phyloP scores from a whole-genome alignment of 1,140 invertebrate genomes.

The Drosophila lacteicornis region DNA sequence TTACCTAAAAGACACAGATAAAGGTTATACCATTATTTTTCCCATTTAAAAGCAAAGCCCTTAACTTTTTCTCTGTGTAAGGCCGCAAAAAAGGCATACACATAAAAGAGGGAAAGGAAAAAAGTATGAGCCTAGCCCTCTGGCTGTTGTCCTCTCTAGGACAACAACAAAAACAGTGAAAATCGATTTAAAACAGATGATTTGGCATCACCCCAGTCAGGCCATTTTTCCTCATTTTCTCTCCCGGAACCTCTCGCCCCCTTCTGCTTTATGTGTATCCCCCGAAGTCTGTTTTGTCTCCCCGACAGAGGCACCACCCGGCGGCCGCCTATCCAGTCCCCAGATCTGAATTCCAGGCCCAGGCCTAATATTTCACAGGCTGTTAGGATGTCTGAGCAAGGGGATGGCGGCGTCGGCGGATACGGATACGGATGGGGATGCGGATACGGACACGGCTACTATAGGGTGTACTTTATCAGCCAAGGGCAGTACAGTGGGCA shows the following conservation, averaged over 20 bases:
- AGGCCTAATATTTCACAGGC: slow-evolving; percentile 57
- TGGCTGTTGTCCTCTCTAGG: too few species aligned
- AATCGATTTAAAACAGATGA: slow-evolving; percentile 83
- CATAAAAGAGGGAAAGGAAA: slow-evolving; percentile 27
- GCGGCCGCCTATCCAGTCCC: slow-evolving; percentile 15
- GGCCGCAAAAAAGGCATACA: slow-evolving; percentile 1
- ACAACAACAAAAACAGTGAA: slow-evolving; percentile 56
- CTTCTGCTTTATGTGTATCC: slow-evolving; percentile 55
- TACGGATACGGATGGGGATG: not conserved
- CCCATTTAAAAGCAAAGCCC: not conserved
- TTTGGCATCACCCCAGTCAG: slow-evolving; percentile 65
- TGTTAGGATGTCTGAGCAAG: slow-evolving; percentile 43
- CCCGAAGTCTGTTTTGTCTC: slow-evolving; percentile 37
- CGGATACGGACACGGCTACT: slow-evolving; percentile 1
- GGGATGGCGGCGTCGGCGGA: not conserved
- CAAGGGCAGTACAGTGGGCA: slow-evolving; percentile 34
- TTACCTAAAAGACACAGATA: too few species aligned
- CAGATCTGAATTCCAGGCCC: slow-evolving; percentile 10
- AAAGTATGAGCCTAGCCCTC: slow-evolving; percentile 39
- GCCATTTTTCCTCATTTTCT: slow-evolving; percentile 8
- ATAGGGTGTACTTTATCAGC: slow-evolving; percentile 17
- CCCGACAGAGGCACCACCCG: slow-evolving; percentile 8
- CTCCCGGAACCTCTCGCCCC: slow-evolving; percentile 1
- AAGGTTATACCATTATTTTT: too few species aligned
- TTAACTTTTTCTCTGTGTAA: not conserved